Percentiles rank a stretch among this genome's conserved stretches.
These are phyloP conservation scores for Prolemur simus DNA, from an alignment of 2,113 vertebrate species.

Conservation along the genomic window DNA sequence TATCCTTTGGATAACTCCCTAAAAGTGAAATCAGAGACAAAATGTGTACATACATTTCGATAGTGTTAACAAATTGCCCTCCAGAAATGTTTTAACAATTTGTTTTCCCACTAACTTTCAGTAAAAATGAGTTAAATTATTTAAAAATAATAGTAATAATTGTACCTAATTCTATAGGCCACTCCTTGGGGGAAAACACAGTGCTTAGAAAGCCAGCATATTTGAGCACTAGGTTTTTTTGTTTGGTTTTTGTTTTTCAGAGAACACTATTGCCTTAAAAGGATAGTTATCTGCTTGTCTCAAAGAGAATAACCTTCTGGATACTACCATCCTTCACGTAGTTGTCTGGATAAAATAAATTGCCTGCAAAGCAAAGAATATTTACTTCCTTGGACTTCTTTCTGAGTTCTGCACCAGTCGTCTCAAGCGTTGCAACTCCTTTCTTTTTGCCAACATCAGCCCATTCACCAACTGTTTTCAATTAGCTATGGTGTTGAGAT, in stretches of 20 bases:
- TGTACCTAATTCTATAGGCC: neutral
- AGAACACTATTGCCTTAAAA: slow-evolving; percentile 21
- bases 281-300: neutral
- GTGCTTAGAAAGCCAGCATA: neutral
- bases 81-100: neutral
- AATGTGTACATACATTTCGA: neutral
- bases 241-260: neutral
- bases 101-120: neutral
- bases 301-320: neutral
- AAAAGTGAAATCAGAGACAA: neutral
- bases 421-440: slow-evolving; percentile 52
- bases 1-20: neutral
- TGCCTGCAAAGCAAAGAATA: slow-evolving; percentile 24
- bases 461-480: slow-evolving; percentile 60
- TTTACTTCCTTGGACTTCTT: slow-evolving; percentile 17
- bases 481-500: slow-evolving; percentile 51
- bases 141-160: neutral
- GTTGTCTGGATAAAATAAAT: neutral
- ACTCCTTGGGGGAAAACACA: neutral
- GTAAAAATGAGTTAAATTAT: neutral
- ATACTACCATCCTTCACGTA: neutral
- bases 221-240: neutral
- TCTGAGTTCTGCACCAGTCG: slow-evolving; percentile 12
- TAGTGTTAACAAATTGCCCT: neutral
- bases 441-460: slow-evolving; percentile 62